phyloP scores from a whole-genome alignment of 2,797 vertebrate species.

The Periparus ater region DNA sequence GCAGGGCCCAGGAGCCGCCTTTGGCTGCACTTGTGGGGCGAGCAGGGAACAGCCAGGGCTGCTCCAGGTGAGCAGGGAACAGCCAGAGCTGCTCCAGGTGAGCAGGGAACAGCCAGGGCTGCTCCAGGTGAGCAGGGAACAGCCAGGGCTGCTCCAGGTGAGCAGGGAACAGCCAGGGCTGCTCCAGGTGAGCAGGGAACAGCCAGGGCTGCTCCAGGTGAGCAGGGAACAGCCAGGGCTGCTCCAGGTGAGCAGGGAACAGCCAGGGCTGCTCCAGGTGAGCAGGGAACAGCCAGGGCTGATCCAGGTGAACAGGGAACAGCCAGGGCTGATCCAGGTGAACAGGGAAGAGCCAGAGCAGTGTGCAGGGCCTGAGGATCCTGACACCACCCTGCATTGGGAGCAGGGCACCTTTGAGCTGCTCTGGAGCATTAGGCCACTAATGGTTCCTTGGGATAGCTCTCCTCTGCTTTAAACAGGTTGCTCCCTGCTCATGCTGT shows the following conservation, averaged over 20 bases:
- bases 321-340: too few species aligned
- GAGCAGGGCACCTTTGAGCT: fast-evolving
- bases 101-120: background rate
- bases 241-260: background rate
- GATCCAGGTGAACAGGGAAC: too few species aligned
- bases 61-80: background rate
- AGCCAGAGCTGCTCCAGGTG: too few species aligned
- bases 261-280: background rate
- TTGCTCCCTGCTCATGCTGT: background rate
- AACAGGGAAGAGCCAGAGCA: too few species aligned
- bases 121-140: background rate
- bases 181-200: background rate
- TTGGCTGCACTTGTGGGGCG: background rate
- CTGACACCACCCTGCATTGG: background rate
- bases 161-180: background rate
- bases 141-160: too few species aligned
- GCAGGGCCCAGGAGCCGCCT: background rate
- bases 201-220: too few species aligned
- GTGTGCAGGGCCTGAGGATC: background rate
- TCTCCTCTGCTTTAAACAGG: background rate
- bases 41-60: background rate
- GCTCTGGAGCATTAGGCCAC: fast-evolving
- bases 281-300: too few species aligned
- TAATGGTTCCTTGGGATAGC: background rate
- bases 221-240: background rate